Base-by-base conservation (phyloP, 2,797 vertebrate species). In the Mus minutoides region DNA sequence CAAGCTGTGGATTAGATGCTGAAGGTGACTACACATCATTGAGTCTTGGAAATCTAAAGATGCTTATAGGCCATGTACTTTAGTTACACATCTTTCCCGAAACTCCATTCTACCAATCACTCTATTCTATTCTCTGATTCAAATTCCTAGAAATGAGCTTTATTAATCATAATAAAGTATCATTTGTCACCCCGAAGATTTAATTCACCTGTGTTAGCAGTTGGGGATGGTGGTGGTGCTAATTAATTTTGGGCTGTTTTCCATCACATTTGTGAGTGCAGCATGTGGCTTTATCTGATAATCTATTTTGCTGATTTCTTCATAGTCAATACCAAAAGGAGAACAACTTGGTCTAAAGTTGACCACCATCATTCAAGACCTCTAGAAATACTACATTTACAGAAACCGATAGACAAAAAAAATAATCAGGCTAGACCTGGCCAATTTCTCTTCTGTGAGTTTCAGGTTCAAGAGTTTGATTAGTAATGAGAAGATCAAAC, bases 401-500 rank as follows among this genome's bases (percentile, higher is more conserved):
- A 54, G 37, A 76, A 84, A 58, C 3, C 83, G 73, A 90, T 76
- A 76, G 11, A n/a, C n/a, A 83, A 77, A 29, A 1, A 54, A 31
- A 76, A 43, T 19, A 1, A 0, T 13, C n/a, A 29, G 26, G 71
- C 13, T 7, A 26, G 6, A 6, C 6, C 29, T 14, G 0, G 71
- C 29, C 49, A 16, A 1, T 56, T 94, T 80, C 58, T 71, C 60
- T 62, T 56, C 43, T 49, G 4, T 16, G 40, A 84, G 52, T 91
- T 97, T 94, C 83, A 89, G 14, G 49, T 60, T 88, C 40, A 73
- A 40, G 49, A 24, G 84, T 91, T 10, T 86, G 80, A 95, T 88
- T 86, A 54, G 85, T 8, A 91, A 37, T 78, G 21, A 92, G 90
- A 71, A 96, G 80, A 95, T 83, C 37, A 95, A 96, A 96, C 88